Evolutionary conservation across 2,888 invertebrate genomes (phyloP).

Genomic region (Sinohyriopsis cumingii): DNA sequence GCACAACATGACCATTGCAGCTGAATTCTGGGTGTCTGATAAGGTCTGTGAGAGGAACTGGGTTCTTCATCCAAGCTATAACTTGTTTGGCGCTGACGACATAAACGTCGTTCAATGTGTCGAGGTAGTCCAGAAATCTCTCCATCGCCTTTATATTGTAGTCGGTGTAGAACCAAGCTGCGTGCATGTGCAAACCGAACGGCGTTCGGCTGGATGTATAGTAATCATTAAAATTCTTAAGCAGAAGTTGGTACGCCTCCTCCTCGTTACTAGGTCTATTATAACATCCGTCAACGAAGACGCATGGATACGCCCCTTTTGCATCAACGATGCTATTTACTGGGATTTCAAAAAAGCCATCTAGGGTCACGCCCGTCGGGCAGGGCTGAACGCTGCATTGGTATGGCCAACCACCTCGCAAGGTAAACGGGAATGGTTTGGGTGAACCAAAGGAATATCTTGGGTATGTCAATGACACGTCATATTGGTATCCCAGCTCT

Average conservation of each 20-base stretch:
- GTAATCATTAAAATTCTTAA: conserved; percentile 83
- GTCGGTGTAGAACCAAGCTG: conserved; percentile 83
- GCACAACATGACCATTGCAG: not conserved
- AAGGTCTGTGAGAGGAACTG: conserved; percentile 40
- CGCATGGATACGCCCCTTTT: conserved; percentile 46
- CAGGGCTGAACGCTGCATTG: conserved; percentile 47
- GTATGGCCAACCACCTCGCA: conserved; percentile 51
- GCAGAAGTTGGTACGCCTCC: conserved; percentile 74
- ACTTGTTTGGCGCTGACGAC: conserved; percentile 50
- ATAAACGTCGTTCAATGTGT: conserved; percentile 45
- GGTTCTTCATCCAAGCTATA: conserved; percentile 52
- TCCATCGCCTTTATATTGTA: conserved; percentile 66
- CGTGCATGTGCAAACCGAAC: conserved; percentile 86
- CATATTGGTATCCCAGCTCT: conserved; percentile 49
- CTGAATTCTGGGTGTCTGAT: conserved; percentile 6
- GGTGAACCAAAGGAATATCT: conserved; percentile 16
- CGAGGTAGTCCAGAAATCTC: conserved; percentile 43
- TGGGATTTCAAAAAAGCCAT: conserved; percentile 55
- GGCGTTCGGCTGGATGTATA: conserved; percentile 82
- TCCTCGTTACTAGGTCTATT: conserved; percentile 41
- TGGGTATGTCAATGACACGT: conserved; percentile 51
- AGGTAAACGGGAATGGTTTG: conserved; percentile 53
- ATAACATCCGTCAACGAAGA: conserved; percentile 55
- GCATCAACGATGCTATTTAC: conserved; percentile 51
- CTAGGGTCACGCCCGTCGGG: conserved; percentile 22